Evolutionary conservation across 2,888 invertebrate genomes (phyloP).

Genomic region (Drosophila eohydei): DNA sequence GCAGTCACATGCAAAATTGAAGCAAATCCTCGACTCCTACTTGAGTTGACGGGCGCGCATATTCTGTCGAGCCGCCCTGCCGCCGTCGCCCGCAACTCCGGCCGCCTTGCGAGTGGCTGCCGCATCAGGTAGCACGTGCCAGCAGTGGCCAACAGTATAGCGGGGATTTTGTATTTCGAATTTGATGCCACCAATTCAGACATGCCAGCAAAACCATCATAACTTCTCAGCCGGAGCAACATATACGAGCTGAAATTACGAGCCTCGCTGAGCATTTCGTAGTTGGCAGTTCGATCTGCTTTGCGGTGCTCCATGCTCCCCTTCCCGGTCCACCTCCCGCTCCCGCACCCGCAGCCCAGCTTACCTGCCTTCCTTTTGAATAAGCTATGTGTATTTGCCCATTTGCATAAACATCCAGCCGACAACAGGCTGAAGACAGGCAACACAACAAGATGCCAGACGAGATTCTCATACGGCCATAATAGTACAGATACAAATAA

Average conservation of each 20-base stretch:
- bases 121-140: conserved; percentile 49
- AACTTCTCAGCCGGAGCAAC: conserved; percentile 30
- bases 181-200: conserved; percentile 44
- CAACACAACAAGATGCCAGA: conserved; percentile 15
- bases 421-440: conserved; percentile 13
- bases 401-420: conserved; percentile 67
- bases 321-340: too few species aligned
- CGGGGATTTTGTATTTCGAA: conserved; percentile 57
- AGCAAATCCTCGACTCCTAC: conserved; percentile 43
- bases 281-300: conserved; percentile 33
- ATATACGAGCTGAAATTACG: conserved; percentile 55
- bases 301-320: not conserved
- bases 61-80: not conserved
- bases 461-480: not conserved
- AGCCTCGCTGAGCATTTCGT: conserved; percentile 38
- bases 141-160: conserved; percentile 37
- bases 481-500: conserved; percentile 8
- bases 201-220: conserved; percentile 32
- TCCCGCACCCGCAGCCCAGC: not conserved
- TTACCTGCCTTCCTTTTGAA: conserved; percentile 5
- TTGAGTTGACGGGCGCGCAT: conserved; percentile 18
- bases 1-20: conserved; percentile 51
- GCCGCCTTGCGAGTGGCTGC: not conserved
- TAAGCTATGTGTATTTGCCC: conserved; percentile 39
- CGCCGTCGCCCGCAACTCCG: too few species aligned